These are phyloP conservation scores for Clarias pachynema DNA, from an alignment of 2,797 vertebrate species.

Conservation along the genomic window DNA sequence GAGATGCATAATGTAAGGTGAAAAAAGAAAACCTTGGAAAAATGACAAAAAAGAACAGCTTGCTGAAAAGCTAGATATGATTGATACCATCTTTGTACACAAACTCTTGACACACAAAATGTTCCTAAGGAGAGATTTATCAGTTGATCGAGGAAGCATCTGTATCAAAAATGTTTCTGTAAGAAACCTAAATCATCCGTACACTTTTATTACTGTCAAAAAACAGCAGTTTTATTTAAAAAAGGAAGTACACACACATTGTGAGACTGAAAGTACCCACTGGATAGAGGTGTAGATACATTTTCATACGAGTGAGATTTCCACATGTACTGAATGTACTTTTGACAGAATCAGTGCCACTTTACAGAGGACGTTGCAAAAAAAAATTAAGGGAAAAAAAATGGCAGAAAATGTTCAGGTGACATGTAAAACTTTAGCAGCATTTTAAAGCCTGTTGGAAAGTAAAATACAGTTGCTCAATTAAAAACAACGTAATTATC, in stretches of 20 bases:
- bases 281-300: neutral
- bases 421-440: slow-evolving; percentile 33
- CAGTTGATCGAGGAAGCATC: neutral
- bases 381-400: no score
- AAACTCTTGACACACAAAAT: neutral
- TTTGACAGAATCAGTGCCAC: slow-evolving; percentile 54
- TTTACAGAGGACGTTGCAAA: slow-evolving; percentile 35
- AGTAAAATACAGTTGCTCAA: neutral
- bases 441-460: slow-evolving; percentile 24
- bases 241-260: neutral
- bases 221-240: slow-evolving; percentile 48
- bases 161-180: neutral
- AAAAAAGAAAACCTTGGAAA: neutral
- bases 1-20: neutral
- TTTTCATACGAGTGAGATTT: slow-evolving; percentile 37
- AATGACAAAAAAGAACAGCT: neutral
- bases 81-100: neutral
- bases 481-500: slow-evolving; percentile 30
- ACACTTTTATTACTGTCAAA: slow-evolving; percentile 23
- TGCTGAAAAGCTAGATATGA: neutral
- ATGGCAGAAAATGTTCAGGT: neutral
- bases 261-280: slow-evolving; percentile 1
- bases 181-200: neutral
- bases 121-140: neutral
- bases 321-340: slow-evolving; percentile 43